Conservation (phyloP, 30 jellyfish, hydroid and myxozoan species). For the Nemopilema nomurai region DNA sequence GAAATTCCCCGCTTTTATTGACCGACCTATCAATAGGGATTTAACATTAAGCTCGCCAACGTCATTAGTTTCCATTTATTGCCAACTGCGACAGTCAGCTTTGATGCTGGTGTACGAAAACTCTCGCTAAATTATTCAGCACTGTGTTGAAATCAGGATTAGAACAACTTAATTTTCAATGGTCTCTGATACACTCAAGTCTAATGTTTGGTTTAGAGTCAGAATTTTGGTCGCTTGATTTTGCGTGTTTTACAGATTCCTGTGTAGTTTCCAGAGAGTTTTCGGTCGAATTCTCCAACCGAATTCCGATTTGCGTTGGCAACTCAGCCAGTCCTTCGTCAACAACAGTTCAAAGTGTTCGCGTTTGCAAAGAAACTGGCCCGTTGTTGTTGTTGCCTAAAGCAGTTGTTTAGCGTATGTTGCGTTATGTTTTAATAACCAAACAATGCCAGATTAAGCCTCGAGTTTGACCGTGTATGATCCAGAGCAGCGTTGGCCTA, state of each 20-base stretch:
- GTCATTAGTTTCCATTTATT: conserved; percentile 60
- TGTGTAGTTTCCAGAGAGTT: conserved; percentile 2
- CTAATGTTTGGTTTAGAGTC: conserved; percentile 38
- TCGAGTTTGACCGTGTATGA: not conserved
- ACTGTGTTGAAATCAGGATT: conserved; percentile 48
- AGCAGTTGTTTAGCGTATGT: conserved; percentile 18
- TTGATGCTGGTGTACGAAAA: conserved; percentile 46
- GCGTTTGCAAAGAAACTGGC: conserved; percentile 8
- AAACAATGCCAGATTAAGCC: conserved; percentile 7
- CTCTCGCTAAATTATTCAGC: conserved; percentile 34
- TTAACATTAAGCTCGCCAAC: conserved; percentile 30
- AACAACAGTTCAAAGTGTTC: conserved; percentile 11
- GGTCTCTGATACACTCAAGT: conserved; percentile 37
- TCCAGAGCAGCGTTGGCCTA: not conserved
- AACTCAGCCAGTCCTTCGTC: not conserved
- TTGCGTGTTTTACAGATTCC: conserved; percentile 6
- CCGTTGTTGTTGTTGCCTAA: conserved; percentile 34
- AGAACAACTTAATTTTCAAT: conserved; percentile 48
- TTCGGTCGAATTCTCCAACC: not conserved
- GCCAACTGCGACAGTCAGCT: conserved; percentile 38
- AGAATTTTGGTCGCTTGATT: conserved; percentile 29
- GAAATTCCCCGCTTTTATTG: conserved; percentile 61
- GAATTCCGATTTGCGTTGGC: conserved; percentile 30
- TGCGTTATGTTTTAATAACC: conserved; percentile 9
- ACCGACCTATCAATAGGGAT: conserved; percentile 70